Percentiles rank a stretch among this genome's conserved stretches.
Conservation (phyloP, 2,797 vertebrate genomes). For the Arrhamphus sclerolepis region DNA sequence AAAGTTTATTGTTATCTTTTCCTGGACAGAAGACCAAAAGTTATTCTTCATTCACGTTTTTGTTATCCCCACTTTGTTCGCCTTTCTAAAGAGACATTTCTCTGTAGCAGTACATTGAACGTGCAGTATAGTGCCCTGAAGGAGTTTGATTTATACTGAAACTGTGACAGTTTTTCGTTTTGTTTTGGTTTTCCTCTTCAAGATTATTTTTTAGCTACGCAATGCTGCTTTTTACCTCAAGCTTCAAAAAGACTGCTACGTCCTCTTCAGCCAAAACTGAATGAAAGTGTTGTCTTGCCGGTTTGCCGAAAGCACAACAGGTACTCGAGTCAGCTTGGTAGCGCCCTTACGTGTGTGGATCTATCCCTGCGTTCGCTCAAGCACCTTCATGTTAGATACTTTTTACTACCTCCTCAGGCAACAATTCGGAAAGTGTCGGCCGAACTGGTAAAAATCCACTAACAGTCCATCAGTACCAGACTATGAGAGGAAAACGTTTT, state of each 20-base stretch:
- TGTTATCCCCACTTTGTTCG: slow-evolving; percentile 40
- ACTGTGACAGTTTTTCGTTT: slow-evolving; percentile 64
- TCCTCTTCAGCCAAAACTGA: slow-evolving; percentile 60
- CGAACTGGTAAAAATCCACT: slow-evolving; percentile 11
- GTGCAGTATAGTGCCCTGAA: slow-evolving; percentile 58
- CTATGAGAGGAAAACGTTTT: slow-evolving; percentile 37
- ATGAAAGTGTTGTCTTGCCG: slow-evolving; percentile 35
- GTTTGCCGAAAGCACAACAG: slow-evolving; percentile 72
- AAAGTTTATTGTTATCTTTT: slow-evolving; percentile 48
- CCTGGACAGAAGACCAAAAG: slow-evolving; percentile 79
- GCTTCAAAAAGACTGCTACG: slow-evolving; percentile 53
- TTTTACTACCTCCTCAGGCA: slow-evolving; percentile 77
- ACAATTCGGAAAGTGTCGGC: slow-evolving; percentile 34
- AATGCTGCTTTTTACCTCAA: slow-evolving; percentile 74
- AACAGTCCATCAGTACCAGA: slow-evolving; percentile 2
- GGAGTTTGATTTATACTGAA: slow-evolving; percentile 55
- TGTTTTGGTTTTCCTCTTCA: slow-evolving; percentile 17
- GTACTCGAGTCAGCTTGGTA: slow-evolving; percentile 62
- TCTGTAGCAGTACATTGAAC: slow-evolving; percentile 64
- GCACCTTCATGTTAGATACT: slow-evolving; percentile 40
- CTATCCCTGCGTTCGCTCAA: slow-evolving; percentile 19
- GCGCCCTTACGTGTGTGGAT: slow-evolving; percentile 34
- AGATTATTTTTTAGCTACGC: slow-evolving; percentile 52
- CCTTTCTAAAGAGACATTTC: slow-evolving; percentile 61
- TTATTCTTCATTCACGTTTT: slow-evolving; percentile 9